These are phyloP conservation scores for Idaea dimidiata DNA, from an alignment of 2,888 invertebrate genomes.

Conservation along the genomic window DNA sequence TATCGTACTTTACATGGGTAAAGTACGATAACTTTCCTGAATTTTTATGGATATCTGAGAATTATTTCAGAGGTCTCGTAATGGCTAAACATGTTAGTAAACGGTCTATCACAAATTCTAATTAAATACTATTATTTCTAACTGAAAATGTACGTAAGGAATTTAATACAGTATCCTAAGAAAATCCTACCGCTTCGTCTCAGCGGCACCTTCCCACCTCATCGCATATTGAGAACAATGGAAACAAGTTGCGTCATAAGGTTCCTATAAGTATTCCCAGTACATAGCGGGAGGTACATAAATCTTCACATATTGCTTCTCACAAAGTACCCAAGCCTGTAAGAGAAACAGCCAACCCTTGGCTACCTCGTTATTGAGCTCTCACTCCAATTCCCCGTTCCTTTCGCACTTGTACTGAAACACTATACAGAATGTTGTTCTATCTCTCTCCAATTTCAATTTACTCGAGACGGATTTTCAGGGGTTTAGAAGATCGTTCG, in stretches of 20 bases:
- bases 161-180: too few relatives aligned
- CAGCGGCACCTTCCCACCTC: slow-evolving; percentile 9
- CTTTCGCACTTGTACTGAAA: slow-evolving; percentile 42
- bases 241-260: slow-evolving; percentile 64
- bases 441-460: slow-evolving; percentile 78
- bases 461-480: slow-evolving; percentile 80
- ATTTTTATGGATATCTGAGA: too few relatives aligned
- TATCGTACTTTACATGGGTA: too few relatives aligned
- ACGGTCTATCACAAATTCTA: too few relatives aligned
- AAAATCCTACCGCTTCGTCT: not conserved
- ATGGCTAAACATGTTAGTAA: too few relatives aligned
- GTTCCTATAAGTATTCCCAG: slow-evolving; percentile 58
- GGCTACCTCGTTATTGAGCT: slow-evolving; percentile 81
- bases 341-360: slow-evolving; percentile 80
- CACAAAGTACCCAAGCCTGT: slow-evolving; percentile 61
- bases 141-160: too few relatives aligned
- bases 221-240: slow-evolving; percentile 47
- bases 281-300: slow-evolving; percentile 64
- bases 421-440: slow-evolving; percentile 35
- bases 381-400: slow-evolving; percentile 69
- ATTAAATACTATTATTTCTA: too few relatives aligned
- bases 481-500: slow-evolving; percentile 68
- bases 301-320: slow-evolving; percentile 77
- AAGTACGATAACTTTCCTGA: too few relatives aligned
- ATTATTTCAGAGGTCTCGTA: too few relatives aligned